phyloP scores from a whole-genome alignment of 2,113 vertebrate genomes.

The Halcyon senegalensis region DNA sequence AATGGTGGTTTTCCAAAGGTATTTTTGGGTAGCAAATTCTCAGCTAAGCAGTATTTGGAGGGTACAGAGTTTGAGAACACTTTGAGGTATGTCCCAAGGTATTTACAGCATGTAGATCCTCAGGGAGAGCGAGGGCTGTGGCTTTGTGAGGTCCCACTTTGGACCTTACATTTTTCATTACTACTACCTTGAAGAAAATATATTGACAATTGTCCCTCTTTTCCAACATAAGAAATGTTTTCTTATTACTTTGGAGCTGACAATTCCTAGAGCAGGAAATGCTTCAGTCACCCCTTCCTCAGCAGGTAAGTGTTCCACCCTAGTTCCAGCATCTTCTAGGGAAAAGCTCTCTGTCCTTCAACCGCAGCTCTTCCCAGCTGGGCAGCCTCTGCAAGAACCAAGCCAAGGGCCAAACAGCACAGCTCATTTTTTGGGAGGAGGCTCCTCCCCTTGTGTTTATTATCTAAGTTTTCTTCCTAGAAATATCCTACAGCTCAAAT shows the following conservation, averaged over 20 bases:
- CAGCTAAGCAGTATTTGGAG: background rate
- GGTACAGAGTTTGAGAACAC: background rate
- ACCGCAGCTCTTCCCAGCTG: background rate
- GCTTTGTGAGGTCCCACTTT: background rate
- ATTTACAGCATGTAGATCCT: background rate
- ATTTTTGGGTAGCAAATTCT: background rate
- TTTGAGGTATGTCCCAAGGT: background rate
- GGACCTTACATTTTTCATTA: background rate
- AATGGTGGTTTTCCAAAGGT: background rate
- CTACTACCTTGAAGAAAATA: background rate
- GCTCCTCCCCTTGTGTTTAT: background rate
- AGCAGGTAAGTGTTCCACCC: background rate
- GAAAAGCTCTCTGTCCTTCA: background rate
- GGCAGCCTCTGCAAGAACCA: background rate
- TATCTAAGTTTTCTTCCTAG: background rate
- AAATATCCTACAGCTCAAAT: background rate
- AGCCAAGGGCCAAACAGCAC: background rate
- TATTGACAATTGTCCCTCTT: background rate
- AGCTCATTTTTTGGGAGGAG: background rate
- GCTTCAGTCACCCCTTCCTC: background rate
- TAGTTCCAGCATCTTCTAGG: accelerated
- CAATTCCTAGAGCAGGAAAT: background rate
- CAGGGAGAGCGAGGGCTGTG: background rate
- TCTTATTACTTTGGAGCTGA: background rate
- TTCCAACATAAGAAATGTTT: background rate